Conservation (phyloP, 2,888 invertebrate species). For the Acanthoscelides obtectus region DNA sequence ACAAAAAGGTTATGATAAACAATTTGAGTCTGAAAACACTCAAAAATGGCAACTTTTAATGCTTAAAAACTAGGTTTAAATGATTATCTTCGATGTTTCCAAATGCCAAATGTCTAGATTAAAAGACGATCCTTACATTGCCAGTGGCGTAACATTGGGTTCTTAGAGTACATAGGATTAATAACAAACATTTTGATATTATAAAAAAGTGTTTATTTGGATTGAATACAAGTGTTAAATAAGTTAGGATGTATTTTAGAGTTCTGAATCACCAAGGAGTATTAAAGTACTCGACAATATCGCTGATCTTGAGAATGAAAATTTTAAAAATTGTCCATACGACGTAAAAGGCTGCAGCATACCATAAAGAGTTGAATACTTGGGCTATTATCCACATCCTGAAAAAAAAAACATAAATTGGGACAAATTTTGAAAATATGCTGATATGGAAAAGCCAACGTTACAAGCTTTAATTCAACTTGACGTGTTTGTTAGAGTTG, state of each 20-base stretch:
- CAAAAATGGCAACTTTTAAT: too few species aligned
- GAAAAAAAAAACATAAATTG: slow-evolving; percentile 10
- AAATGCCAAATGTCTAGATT: too few species aligned
- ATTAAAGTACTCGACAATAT: neutral
- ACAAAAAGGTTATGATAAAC: too few species aligned
- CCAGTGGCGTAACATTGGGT: too few species aligned
- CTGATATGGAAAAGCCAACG: neutral
- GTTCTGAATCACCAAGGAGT: too few species aligned
- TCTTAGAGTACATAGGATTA: neutral
- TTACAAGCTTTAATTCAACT: too few species aligned
- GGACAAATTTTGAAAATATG: neutral
- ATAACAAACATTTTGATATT: neutral
- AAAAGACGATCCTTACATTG: too few species aligned
- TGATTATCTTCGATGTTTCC: too few species aligned
- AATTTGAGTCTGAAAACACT: too few species aligned
- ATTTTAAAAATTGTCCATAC: neutral
- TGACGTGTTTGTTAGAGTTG: too few species aligned
- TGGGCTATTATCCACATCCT: slow-evolving; percentile 23
- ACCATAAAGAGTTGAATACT: slow-evolving; percentile 16
- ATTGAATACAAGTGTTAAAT: neutral
- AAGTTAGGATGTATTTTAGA: too few species aligned
- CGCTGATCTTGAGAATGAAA: neutral
- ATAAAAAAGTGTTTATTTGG: neutral
- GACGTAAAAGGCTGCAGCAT: slow-evolving; percentile 3
- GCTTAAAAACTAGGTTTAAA: too few species aligned